Percentiles rank a stretch among this genome's conserved stretches.
These are phyloP conservation scores for Acronicta psi DNA, from an alignment of 2,888 invertebrate species.

Conservation along the genomic window DNA sequence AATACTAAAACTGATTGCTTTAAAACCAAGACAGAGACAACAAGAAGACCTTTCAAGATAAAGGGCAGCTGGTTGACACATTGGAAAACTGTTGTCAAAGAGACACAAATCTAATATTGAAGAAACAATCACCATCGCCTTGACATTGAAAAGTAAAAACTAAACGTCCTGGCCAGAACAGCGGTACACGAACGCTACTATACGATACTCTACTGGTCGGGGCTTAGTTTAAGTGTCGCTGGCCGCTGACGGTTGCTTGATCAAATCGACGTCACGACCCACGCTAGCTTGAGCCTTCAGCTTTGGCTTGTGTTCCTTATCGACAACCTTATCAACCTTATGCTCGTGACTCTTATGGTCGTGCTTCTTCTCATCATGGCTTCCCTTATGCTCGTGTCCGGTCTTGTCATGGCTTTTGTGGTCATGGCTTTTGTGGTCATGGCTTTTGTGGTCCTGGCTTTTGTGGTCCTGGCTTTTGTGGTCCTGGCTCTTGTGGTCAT, in stretches of 20 bases:
- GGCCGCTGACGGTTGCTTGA: constrained; percentile 84
- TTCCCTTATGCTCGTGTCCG: constrained; percentile 34
- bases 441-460: constrained; percentile 46
- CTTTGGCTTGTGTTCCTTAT: constrained; percentile 69
- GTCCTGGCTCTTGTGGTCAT: constrained; percentile 46
- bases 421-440: constrained; percentile 39
- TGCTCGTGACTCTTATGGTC: constrained; percentile 35
- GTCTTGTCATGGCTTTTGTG: constrained; percentile 47
- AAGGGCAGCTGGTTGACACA: constrained; percentile 11
- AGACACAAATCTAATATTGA: constrained; percentile 42
- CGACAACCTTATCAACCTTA: constrained; percentile 34
- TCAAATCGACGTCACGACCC: constrained; percentile 89
- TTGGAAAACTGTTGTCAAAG: constrained; percentile 25
- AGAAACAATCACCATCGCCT: constrained; percentile 26
- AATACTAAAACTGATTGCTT: constrained; percentile 31
- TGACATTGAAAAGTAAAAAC: constrained; percentile 48
- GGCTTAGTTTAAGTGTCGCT: constrained; percentile 83
- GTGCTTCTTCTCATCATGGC: constrained; percentile 37
- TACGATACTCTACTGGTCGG: constrained; percentile 53
- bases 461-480: constrained; percentile 49
- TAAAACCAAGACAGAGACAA: constrained; percentile 6
- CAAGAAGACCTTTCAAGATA: not conserved
- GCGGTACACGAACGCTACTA: constrained; percentile 60
- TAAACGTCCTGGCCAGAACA: constrained; percentile 40
- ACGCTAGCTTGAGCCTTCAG: constrained; percentile 82